Conservation (phyloP, 1,140 invertebrate species). For the Lordiphosa mommai region DNA sequence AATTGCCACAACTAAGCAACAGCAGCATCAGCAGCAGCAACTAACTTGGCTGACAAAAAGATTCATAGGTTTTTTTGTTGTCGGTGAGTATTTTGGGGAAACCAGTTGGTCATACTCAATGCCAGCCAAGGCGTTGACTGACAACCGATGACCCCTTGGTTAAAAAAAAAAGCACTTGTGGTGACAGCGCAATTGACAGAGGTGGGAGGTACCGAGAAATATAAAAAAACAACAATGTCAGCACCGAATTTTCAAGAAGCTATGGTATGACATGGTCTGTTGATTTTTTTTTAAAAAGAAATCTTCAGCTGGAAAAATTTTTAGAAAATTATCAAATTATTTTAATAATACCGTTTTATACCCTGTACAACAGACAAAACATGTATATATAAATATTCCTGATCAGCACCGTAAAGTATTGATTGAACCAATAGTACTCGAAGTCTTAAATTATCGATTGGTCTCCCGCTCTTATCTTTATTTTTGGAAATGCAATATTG, state of each 20-base stretch:
- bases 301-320: too few relatives aligned
- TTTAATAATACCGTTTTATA: too few relatives aligned
- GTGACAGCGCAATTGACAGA: neutral
- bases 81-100: constrained; percentile 9
- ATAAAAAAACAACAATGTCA: neutral
- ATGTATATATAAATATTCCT: too few relatives aligned
- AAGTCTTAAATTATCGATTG: too few relatives aligned
- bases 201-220: neutral
- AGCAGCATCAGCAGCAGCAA: constrained; percentile 14
- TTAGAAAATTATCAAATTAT: too few relatives aligned
- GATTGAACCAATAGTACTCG: too few relatives aligned
- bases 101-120: constrained; percentile 29
- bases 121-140: constrained; percentile 28
- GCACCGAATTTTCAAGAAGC: neutral
- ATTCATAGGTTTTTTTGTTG: constrained; percentile 22
- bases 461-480: too few relatives aligned
- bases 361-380: too few relatives aligned
- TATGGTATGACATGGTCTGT: too few relatives aligned
- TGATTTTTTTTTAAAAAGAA: too few relatives aligned
- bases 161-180: neutral
- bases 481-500: too few relatives aligned
- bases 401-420: too few relatives aligned
- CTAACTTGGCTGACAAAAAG: constrained; percentile 16
- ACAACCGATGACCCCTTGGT: constrained; percentile 37
- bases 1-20: constrained; percentile 53